A percentile compares a stretch with the other conserved stretches of the same genome.
These are phyloP conservation scores for Danaus chrysippus DNA, from an alignment of 2,888 invertebrate species.

Conservation along the genomic window DNA sequence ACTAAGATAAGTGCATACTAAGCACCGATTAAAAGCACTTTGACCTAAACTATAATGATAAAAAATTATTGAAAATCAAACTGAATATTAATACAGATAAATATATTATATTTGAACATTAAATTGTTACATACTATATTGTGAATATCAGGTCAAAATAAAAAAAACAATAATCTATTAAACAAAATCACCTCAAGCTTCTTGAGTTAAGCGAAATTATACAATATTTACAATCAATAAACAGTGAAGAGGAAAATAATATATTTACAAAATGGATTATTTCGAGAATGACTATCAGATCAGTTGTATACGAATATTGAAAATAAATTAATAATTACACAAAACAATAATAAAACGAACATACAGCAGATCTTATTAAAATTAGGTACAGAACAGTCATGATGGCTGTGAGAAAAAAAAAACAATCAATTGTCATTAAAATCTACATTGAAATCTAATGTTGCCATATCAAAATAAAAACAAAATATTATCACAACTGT, in stretches of 20 bases:
- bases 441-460: neutral
- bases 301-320: conserved; percentile 26
- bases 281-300: conserved; percentile 31
- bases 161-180: conserved; percentile 22
- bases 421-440: neutral
- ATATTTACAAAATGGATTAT: conserved; percentile 32
- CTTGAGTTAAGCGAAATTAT: conserved; percentile 55
- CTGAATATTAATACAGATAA: conserved; percentile 35
- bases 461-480: conserved; percentile 1
- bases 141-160: conserved; percentile 23
- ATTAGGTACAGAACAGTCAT: conserved; percentile 25
- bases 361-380: conserved; percentile 22
- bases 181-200: conserved; percentile 49
- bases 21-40: conserved; percentile 43
- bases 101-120: conserved; percentile 51
- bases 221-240: conserved; percentile 58
- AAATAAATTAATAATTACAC: conserved; percentile 23
- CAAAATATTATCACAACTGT: neutral
- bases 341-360: conserved; percentile 16
- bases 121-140: conserved; percentile 25
- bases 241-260: conserved; percentile 40
- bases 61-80: neutral
- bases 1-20: conserved; percentile 40
- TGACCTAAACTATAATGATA: neutral
- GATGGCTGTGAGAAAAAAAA: neutral